Base-by-base conservation (phyloP, 2,888 invertebrate species). In the Synergus gifuensis region DNA sequence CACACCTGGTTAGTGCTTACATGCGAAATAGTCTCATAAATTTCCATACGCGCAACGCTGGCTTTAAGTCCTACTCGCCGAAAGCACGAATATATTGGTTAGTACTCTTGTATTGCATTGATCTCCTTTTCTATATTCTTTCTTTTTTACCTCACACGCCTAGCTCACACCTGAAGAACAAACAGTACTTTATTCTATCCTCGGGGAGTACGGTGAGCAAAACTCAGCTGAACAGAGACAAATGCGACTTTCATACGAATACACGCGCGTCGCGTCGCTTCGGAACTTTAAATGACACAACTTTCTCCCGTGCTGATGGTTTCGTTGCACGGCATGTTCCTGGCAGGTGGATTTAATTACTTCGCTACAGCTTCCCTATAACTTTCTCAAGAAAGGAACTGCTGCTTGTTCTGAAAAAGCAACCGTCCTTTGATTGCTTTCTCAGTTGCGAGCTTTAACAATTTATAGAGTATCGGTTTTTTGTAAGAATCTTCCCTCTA, bases 1-100 rank as follows among this genome's bases (percentile, higher is more conserved):
- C 90, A 91, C 91, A 91, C 91, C 91, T 91, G 91, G 91, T 91
- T 91, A 91, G 90, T 89, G 91, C 91, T 90, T 89, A 89, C 90
- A 89, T 88, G 89, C 90, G 90, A 89, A 90, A 91, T 90, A 89
- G 90, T 89, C 89, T 89, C 91, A 89, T 91, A 92, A 92, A 91
- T 92, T 92, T 90, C 87, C 89, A 89, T 90, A 90, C 89, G 87
- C 85, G 88, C 85, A 81, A 78, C 80, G 80, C 80, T 79, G 84
- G 86, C 85, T 86, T 88, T 89, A 90, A 89, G 89, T 89, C 88
- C 84, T 86, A 84, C 83, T 83, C 88, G 87, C 87, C 88, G 88
- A 89, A 88, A 87, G 87, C 87, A 82, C 81, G 85, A 86, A 87
- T 88, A 88, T 88, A 88, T 88, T 85, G 88, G 87, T 85, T 89